Evolutionary conservation across 2,888 invertebrate species (phyloP).

Genomic region (Maniola hyperantus): DNA sequence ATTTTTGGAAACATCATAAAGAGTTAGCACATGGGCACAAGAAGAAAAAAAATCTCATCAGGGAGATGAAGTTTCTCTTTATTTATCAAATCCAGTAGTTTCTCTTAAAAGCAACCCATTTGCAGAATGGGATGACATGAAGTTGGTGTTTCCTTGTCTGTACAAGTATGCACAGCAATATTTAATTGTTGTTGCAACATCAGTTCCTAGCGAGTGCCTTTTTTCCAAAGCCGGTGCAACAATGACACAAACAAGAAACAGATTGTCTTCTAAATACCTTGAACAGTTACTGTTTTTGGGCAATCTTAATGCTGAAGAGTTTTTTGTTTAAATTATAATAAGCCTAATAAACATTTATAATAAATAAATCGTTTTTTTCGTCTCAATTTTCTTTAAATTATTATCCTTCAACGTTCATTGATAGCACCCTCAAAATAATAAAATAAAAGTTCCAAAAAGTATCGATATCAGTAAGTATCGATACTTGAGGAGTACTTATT

Average conservation of each 20-base stretch:
- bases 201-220: slow-evolving; percentile 48
- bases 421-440: slow-evolving; percentile 26
- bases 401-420: slow-evolving; percentile 30
- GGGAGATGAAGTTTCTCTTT: slow-evolving; percentile 45
- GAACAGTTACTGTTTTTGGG: slow-evolving; percentile 42
- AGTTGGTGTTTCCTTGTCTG: slow-evolving; percentile 45
- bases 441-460: slow-evolving; percentile 27
- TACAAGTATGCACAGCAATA: slow-evolving; percentile 48
- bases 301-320: slow-evolving; percentile 40
- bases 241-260: slow-evolving; percentile 49
- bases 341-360: neutral
- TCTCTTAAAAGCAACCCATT: slow-evolving; percentile 46
- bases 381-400: neutral
- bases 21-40: slow-evolving; percentile 40
- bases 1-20: slow-evolving; percentile 50
- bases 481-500: neutral
- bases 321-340: slow-evolving; percentile 36
- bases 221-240: slow-evolving; percentile 46
- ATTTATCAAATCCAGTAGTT: slow-evolving; percentile 44
- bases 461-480: slow-evolving; percentile 36
- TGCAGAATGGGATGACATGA: slow-evolving; percentile 43
- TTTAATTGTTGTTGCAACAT: slow-evolving; percentile 49
- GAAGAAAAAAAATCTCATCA: slow-evolving; percentile 45
- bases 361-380: neutral
- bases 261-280: slow-evolving; percentile 45